These are phyloP conservation scores for Neoniphon sammara DNA, from an alignment of 2,797 vertebrate species.

Conservation along the genomic window DNA sequence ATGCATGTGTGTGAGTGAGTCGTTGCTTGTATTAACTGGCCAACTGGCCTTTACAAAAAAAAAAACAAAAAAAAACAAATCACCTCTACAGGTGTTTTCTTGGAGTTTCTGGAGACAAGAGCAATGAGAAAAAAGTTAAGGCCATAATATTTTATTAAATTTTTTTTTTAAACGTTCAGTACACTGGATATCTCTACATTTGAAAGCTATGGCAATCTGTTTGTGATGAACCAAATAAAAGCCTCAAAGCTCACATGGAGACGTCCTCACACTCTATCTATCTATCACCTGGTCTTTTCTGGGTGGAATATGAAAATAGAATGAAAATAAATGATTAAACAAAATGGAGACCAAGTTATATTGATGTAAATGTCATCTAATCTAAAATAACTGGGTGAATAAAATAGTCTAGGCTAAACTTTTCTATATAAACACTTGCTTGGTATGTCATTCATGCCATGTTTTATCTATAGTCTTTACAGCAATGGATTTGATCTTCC, in stretches of 20 bases:
- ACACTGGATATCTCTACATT: too few relatives aligned
- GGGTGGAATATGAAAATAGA: neutral
- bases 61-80: too few relatives aligned
- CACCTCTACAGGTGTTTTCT: neutral
- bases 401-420: neutral
- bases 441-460: neutral
- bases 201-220: too few relatives aligned
- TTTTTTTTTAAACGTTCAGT: too few relatives aligned
- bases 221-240: too few relatives aligned
- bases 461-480: constrained; percentile 9
- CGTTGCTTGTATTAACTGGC: constrained; percentile 14
- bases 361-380: neutral
- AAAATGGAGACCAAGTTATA: neutral
- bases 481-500: too few relatives aligned
- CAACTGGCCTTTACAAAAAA: constrained; percentile 6
- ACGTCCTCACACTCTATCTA: neutral
- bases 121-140: neutral
- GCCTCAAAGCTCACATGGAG: too few relatives aligned
- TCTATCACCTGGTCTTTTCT: constrained; percentile 16
- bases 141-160: neutral
- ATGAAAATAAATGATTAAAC: too few relatives aligned
- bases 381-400: neutral
- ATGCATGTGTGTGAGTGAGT: constrained; percentile 16
- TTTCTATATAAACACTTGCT: constrained; percentile 11
- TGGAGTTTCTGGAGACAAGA: neutral